phyloP scores from a whole-genome alignment of 1,140 invertebrate genomes.

The Euwallacea similis region DNA sequence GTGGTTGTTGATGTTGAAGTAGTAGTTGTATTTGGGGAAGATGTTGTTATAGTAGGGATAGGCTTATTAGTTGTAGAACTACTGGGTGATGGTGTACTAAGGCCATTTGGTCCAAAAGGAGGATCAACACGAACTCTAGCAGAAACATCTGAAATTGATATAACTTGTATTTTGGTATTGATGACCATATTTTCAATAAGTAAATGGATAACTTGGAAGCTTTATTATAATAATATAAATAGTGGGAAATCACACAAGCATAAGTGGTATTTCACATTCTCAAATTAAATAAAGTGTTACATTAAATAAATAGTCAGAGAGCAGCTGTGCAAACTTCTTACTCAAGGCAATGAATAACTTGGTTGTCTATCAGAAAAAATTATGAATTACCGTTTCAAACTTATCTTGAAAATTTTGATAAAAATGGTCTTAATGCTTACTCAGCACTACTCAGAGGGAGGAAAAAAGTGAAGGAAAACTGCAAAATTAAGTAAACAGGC shows the following conservation, averaged over 20 bases:
- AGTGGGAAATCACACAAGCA: too few species aligned
- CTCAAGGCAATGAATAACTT: too few species aligned
- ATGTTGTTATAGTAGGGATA: slow-evolving; percentile 37
- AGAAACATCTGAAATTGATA: background rate
- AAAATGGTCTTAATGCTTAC: background rate
- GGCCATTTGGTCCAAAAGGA: slow-evolving; percentile 43
- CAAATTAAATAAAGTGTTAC: too few species aligned
- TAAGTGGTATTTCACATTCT: too few species aligned
- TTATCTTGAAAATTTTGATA: background rate
- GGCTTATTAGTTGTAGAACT: slow-evolving; percentile 40
- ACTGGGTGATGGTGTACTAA: slow-evolving; percentile 37
- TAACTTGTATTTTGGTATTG: slow-evolving; percentile 37
- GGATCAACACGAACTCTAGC: slow-evolving; percentile 35
- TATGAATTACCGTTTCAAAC: too few species aligned
- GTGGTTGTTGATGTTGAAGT: slow-evolving; percentile 33
- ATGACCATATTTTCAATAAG: background rate
- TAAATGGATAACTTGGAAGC: background rate
- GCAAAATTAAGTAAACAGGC: background rate
- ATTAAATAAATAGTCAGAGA: too few species aligned
- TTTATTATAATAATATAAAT: background rate
- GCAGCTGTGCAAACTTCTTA: too few species aligned
- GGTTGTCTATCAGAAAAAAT: too few species aligned
- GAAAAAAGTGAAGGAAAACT: background rate
- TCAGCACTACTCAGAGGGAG: background rate
- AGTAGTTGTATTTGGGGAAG: slow-evolving; percentile 38